phyloP scores from a whole-genome alignment of 2,888 invertebrate species.

The Melangyna quadrimaculata region DNA sequence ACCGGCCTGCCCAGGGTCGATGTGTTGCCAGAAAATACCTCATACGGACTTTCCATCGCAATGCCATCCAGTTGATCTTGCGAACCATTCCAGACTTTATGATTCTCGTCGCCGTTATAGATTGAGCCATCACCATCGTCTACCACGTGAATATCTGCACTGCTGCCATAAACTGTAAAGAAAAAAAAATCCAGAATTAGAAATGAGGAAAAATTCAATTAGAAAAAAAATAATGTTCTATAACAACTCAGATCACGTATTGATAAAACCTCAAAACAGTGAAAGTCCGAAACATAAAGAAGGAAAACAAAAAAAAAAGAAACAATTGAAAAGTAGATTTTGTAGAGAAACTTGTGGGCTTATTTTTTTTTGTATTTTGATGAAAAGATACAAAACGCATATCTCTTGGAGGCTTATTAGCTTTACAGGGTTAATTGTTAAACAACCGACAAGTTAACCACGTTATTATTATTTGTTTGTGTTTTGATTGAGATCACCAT shows the following conservation, averaged over 20 bases:
- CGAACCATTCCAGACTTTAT: slow-evolving; percentile 95
- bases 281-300: slow-evolving; percentile 46
- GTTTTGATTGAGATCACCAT: slow-evolving; percentile 37
- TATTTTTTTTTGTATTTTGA: background rate
- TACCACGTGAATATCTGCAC: slow-evolving; percentile 81
- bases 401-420: slow-evolving; percentile 34
- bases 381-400: background rate
- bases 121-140: slow-evolving; percentile 90
- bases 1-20: slow-evolving; percentile 85
- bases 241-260: slow-evolving; percentile 45
- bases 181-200: slow-evolving; percentile 36
- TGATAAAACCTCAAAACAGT: slow-evolving; percentile 43
- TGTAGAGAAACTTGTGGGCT: slow-evolving; percentile 41
- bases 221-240: slow-evolving; percentile 9
- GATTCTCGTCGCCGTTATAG: slow-evolving; percentile 95
- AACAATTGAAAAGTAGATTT: slow-evolving; percentile 18
- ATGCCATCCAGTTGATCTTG: slow-evolving; percentile 88
- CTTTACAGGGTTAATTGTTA: slow-evolving; percentile 52
- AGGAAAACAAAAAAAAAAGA: background rate
- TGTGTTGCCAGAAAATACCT: slow-evolving; percentile 83
- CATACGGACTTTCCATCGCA: slow-evolving; percentile 86
- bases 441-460: slow-evolving; percentile 17
- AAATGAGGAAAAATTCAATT: slow-evolving; percentile 28
- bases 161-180: slow-evolving; percentile 81
- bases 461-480: slow-evolving; percentile 14